Base-by-base conservation (phyloP, 2,797 vertebrate species). In the Enteromius paludinosus region DNA sequence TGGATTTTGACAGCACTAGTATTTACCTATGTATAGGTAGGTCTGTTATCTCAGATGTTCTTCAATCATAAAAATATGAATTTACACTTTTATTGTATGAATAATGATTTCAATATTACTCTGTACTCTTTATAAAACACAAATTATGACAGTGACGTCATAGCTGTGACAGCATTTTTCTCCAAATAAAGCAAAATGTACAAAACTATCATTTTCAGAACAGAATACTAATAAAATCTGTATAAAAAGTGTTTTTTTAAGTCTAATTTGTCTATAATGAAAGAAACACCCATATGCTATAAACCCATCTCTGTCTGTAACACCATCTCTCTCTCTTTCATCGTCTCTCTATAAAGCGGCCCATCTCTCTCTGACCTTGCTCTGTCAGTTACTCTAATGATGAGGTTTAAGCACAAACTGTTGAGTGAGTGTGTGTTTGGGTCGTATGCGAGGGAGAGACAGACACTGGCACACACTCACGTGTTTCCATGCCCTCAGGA, bases 361-460 rank as follows among this genome's bases (percentile, higher is more conserved):
- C 72, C 43, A 61, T 74, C 77, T 73, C 66, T 68, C n/a, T 28
- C 41, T 81, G 84, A 84, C 85, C 84, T 82, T 73, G 71, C 82
- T 59, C 79, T 82, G 76, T 83, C 83, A 81, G 72, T 47, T 43
- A 5, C 73, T 87, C 83, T 86, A 82, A 82, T 84, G 80, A 82
- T 33, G 76, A 73, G 65, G 47, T 78, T 82, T 84, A 80, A 84
- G 68, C 20, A 49, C 54, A 65, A 72, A 64, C 76, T 61, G 56
- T 71, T 66, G 75, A 82, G 52, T 71, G 80, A 79, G 49, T 66
- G 66, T 78, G 74, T 78, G 80, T 79, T 65, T 59, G 77, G 49
- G 28, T 38, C 28, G 49, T 70, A 28, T 78, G 62, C 64, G 28
- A 28, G 76, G 28, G 61, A 64, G 64, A 70, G 78, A 66, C 38